Evolutionary conservation across 1,140 invertebrate genomes (phyloP).

Genomic region (Drosophila rufa): DNA sequence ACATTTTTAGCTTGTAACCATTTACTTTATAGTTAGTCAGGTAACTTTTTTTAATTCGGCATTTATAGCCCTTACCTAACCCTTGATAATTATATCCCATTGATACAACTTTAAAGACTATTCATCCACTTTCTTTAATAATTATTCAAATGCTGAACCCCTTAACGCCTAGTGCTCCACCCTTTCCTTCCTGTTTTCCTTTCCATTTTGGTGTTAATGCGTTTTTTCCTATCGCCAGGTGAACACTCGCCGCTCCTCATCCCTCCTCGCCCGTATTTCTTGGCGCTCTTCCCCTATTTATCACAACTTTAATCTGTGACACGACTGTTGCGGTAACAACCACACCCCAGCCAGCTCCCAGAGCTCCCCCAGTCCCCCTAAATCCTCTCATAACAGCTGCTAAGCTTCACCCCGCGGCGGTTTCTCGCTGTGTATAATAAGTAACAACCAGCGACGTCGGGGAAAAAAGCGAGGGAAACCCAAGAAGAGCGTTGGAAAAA

Average conservation of each 20-base stretch:
- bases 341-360: background rate
- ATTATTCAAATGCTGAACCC: constrained; percentile 8
- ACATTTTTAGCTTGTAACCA: too few species aligned
- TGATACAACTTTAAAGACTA: background rate
- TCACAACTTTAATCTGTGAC: constrained; percentile 58
- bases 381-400: constrained; percentile 24
- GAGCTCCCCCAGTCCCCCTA: too few species aligned
- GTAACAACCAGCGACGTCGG: constrained; percentile 11
- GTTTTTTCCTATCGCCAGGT: constrained; percentile 38
- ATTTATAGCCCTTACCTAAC: background rate
- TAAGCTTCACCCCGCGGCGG: constrained; percentile 33
- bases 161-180: background rate
- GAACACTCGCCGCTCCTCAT: constrained; percentile 24
- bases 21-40: too few species aligned
- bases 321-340: constrained; percentile 29
- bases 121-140: background rate
- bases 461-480: constrained; percentile 6
- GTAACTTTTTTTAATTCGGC: too few species aligned
- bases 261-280: background rate
- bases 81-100: background rate
- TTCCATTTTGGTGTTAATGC: constrained; percentile 26
- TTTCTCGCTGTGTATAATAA: constrained; percentile 36
- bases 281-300: constrained; percentile 35
- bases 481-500: constrained; percentile 12
- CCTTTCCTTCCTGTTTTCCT: background rate